Evolutionary conservation across 2,888 invertebrate genomes (phyloP), one percentile per base, ranked within the genome.

Genomic region (Standfussiana lucernea): DNA sequence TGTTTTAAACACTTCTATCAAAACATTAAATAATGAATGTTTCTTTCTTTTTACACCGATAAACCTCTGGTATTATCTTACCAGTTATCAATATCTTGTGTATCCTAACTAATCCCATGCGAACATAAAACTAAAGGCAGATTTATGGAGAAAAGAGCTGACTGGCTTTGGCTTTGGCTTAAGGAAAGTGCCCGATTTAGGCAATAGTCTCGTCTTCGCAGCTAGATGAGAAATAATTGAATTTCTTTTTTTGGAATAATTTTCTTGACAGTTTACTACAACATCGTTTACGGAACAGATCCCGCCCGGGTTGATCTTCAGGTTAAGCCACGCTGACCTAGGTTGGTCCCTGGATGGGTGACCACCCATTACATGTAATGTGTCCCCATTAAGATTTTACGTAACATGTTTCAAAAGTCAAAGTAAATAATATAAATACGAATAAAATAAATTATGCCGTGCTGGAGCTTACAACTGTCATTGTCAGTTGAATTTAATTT

Each of bases 111-210:
- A 74, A 50, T n/a, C 11, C 53, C n/a, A n/a, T 11, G 13, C n/a
- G 53, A 53, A 53, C 61, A 50, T 75, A 75, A 61, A 75, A 61
- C n/a, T 32, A n/a, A 47, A 32, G 47, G 21, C 24, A 50, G 24
- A 24, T 50, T 75, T 50, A 75, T 50, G 45, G 40, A 21, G 1
- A n/a, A 75, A 40, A 42, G 37, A 62, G 47, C 62, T 21, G 7
- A n/a, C 47, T 40, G 32, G n/a, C 61, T n/a, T 40, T 40, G 7
- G 24, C 3, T 24, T 32, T 24, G 45, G 32, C 28, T 47, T 40
- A 73, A 21, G 24, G 21, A 61, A 47, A 61, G 10, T 40, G 10
- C 15, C 21, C 28, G 15, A 40, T 68, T 6, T 61, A 18, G 18
- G 37, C 37, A 65, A 40, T 24, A 50, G n/a, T 70, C 69, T 40